Percentiles rank a stretch among this genome's conserved stretches.
phyloP scores from a whole-genome alignment of 2,113 vertebrate genomes.

The Aphyosemion australe region DNA sequence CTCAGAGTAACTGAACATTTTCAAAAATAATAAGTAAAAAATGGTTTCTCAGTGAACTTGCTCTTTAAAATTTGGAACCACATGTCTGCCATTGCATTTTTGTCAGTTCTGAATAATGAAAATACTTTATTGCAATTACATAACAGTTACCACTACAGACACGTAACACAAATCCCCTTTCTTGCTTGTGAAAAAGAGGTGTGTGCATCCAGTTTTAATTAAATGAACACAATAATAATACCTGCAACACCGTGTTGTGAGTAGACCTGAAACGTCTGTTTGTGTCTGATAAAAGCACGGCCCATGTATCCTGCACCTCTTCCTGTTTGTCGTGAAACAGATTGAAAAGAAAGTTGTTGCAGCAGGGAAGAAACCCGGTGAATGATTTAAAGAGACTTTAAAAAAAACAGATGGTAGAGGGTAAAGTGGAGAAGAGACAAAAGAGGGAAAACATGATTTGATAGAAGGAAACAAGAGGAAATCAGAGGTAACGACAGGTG shows the following conservation, averaged over 20 bases:
- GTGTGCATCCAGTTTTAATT: background rate
- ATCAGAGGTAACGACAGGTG: conserved; percentile 22
- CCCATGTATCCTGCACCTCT: background rate
- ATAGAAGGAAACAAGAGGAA: conserved; percentile 29
- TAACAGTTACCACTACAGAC: background rate
- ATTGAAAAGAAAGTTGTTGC: conserved; percentile 2
- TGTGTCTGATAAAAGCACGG: conserved; percentile 2
- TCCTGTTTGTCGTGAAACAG: conserved; percentile 18
- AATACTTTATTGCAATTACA: conserved; percentile 31
- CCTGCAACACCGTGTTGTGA: background rate
- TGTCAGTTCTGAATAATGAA: conserved; percentile 12
- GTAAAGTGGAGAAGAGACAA: conserved; percentile 16
- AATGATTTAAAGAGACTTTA: conserved; percentile 7
- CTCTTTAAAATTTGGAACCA: no score
- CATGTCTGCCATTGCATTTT: no score
- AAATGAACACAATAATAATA: background rate
- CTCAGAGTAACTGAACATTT: no score
- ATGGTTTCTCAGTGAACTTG: no score
- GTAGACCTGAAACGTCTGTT: no score
- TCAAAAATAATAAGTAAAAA: no score
- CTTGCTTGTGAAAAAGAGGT: background rate
- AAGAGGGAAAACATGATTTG: background rate
- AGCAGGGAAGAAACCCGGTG: conserved; percentile 7
- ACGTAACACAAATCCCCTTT: background rate
- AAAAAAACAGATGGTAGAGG: background rate